These are phyloP conservation scores for Thelaira solivaga DNA, from an alignment of 2,888 invertebrate genomes.

Conservation along the genomic window DNA sequence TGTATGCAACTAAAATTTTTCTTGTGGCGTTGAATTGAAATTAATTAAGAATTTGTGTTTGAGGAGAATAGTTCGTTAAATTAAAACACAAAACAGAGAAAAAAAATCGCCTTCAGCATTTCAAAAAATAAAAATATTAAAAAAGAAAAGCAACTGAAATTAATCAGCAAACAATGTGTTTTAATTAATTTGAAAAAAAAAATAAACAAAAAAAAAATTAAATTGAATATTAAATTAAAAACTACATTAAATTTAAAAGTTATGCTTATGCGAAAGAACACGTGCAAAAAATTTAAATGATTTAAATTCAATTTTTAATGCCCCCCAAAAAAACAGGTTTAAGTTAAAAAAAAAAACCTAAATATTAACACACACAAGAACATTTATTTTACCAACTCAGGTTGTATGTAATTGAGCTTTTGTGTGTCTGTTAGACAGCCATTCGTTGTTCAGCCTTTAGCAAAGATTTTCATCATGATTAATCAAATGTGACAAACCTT, in stretches of 20 bases:
- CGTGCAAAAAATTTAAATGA: constrained; percentile 18
- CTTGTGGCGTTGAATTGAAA: constrained; percentile 57
- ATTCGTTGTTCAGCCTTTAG: no score
- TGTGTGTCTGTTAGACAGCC: constrained; percentile 19
- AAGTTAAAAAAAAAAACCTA: no score
- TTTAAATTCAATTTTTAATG: no score
- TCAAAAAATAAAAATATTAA: not conserved
- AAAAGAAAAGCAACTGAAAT: not conserved
- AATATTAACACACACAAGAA: no score
- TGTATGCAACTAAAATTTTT: constrained; percentile 50
- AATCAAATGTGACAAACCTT: constrained; percentile 59
- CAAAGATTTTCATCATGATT: constrained; percentile 51
- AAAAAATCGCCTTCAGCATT: constrained; percentile 1
- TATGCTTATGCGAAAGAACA: not conserved
- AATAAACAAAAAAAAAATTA: no score
- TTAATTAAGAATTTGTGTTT: constrained; percentile 59
- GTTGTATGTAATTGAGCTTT: constrained; percentile 1
- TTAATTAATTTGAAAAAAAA: no score
- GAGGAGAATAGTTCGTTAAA: constrained; percentile 53
- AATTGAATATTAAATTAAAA: constrained; percentile 16
- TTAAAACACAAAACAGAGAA: no score
- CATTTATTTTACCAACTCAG: no score
- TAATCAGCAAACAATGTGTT: constrained; percentile 5
- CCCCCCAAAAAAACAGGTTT: no score
- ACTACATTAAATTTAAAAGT: no score